phyloP scores from a whole-genome alignment of 2,113 vertebrate genomes.

The Brachyhypopomus gauderio region DNA sequence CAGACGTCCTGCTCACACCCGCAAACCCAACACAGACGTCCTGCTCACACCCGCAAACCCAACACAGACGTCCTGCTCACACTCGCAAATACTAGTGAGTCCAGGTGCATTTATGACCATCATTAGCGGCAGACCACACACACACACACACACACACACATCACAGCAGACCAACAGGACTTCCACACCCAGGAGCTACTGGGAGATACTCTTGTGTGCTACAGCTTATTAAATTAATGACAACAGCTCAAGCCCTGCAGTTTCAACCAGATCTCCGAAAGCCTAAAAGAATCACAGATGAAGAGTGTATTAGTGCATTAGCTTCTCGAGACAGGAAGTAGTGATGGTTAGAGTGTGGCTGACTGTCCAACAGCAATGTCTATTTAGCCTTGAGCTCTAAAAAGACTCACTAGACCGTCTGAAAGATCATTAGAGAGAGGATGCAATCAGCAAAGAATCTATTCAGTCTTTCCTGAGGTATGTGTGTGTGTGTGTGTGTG shows the following conservation, averaged over 20 bases:
- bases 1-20: too few relatives aligned
- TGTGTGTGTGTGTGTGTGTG: conserved; percentile 29
- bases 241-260: neutral
- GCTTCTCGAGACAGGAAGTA: neutral
- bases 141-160: too few relatives aligned
- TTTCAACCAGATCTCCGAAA: neutral
- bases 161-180: neutral
- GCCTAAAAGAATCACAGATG: neutral
- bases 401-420: conserved; percentile 15
- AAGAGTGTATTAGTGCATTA: neutral
- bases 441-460: conserved; percentile 38
- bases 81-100: too few relatives aligned
- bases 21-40: neutral
- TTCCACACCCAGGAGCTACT: neutral
- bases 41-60: neutral
- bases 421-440: conserved; percentile 14
- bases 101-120: too few relatives aligned
- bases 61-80: neutral
- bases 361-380: neutral
- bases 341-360: neutral
- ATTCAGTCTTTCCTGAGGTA: conserved; percentile 16
- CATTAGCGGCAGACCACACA: too few relatives aligned
- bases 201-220: neutral
- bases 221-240: neutral
- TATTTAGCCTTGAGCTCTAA: conserved; percentile 8